Percentiles rank a stretch among this genome's conserved stretches.
Evolutionary conservation across 30 jellyfish, hydroid and myxozoan genomes (phyloP).

Genomic region (Turritopsis rubra): DNA sequence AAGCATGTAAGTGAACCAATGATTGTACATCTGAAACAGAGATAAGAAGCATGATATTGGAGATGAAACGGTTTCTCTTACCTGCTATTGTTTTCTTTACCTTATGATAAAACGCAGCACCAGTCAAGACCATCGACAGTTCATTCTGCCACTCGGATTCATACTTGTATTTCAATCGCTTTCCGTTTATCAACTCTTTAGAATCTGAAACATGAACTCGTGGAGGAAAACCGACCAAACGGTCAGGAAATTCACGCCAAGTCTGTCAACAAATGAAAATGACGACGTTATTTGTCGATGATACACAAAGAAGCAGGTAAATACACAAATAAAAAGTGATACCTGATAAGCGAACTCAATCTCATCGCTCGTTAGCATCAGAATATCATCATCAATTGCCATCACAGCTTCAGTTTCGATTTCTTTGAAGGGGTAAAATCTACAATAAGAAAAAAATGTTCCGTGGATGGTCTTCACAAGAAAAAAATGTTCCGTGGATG

Average conservation of each 20-base stretch:
- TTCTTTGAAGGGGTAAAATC: slow-evolving; percentile 84
- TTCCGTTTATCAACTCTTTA: slow-evolving; percentile 30
- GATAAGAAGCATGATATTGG: background rate
- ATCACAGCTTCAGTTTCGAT: slow-evolving; percentile 87
- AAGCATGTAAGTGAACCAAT: slow-evolving; percentile 63
- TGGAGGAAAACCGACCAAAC: slow-evolving; percentile 92
- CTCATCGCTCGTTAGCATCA: slow-evolving; percentile 77
- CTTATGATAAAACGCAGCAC: slow-evolving; percentile 92
- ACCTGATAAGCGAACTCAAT: slow-evolving; percentile 85
- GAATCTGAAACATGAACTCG: slow-evolving; percentile 48
- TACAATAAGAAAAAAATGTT: background rate
- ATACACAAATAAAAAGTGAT: too few relatives aligned
- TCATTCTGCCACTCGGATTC: slow-evolving; percentile 92
- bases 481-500: background rate
- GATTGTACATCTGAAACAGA: slow-evolving; percentile 40
- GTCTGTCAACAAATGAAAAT: slow-evolving; percentile 16
- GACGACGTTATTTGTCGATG: too few relatives aligned
- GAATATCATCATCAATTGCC: slow-evolving; percentile 92
- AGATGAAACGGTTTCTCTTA: too few relatives aligned
- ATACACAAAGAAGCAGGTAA: too few relatives aligned
- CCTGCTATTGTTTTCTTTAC: too few relatives aligned
- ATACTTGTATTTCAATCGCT: slow-evolving; percentile 36
- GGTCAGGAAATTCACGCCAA: slow-evolving; percentile 83
- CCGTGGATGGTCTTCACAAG: background rate
- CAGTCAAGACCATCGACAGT: slow-evolving; percentile 90